Evolutionary conservation across 2,113 vertebrate species (phyloP), one percentile per base, ranked within the genome.

Genomic region (Clarias magur): DNA sequence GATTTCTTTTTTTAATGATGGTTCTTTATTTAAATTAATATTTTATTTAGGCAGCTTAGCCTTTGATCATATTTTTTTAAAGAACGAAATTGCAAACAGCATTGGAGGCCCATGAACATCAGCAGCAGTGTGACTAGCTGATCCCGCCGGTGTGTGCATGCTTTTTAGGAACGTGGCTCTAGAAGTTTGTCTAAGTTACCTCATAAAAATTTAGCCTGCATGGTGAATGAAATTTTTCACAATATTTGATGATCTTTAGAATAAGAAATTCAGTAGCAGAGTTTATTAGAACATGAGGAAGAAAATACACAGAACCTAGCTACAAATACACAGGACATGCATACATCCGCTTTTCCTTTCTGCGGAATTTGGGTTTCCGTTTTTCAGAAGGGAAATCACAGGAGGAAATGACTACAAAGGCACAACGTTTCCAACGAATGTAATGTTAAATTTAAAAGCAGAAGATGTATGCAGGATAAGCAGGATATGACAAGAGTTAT

Each of bases 1-100:
- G 59, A 38, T 87, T 73, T 78, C 38, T 60, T 78, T 88, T 76
- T 82, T 59, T 80, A 59, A 25, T 53, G 38, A 25, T 38, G 23
- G 27, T 88, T 59, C 11, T 12, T 56, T 65, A 63, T 68, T 11
- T 60, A 8, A 48, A 87, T 23, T 76, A 76, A 75, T 82, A 30
- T 78, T 85, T 85, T 57, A n/a, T 53, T n/a, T 3, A 54, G 85
- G 68, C 80, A 65, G 59, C 38, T 42, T 73, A 23, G 38, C 70
- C 73, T 83, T 76, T 72, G 60, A n/a, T n/a, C n/a, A n/a, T n/a
- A n/a, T n/a, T n/a, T n/a, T n/a, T n/a, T n/a, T n/a, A n/a, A n/a
- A n/a, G n/a, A n/a, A n/a, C n/a, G n/a, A n/a, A n/a, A n/a, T n/a
- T n/a, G n/a, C 67, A 34, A 34, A 34, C 15, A 19, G 15, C 67